A percentile compares a stretch with the other conserved stretches of the same genome.
These are phyloP conservation scores for Scomber colias DNA, from an alignment of 2,113 vertebrate species.

Conservation along the genomic window DNA sequence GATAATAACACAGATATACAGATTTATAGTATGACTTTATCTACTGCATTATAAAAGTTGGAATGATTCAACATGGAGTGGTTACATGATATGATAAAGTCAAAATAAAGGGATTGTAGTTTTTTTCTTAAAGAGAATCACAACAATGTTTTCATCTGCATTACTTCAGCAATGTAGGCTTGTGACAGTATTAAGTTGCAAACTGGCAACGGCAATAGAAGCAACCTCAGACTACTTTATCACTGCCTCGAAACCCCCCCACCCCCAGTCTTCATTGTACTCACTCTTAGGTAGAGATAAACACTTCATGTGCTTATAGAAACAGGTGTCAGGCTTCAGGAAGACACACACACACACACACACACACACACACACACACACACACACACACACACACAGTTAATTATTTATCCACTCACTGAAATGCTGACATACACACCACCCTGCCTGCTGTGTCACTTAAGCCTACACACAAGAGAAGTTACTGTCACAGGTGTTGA, in stretches of 20 bases:
- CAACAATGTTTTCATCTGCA: neutral
- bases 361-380: conserved; percentile 36
- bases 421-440: conserved; percentile 77
- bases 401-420: conserved; percentile 77
- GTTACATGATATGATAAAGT: no score
- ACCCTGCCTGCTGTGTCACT: conserved; percentile 58
- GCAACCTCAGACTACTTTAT: conserved; percentile 56
- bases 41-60: neutral
- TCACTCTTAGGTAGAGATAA: conserved; percentile 64
- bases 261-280: conserved; percentile 48
- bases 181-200: conserved; percentile 50
- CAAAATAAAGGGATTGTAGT: neutral
- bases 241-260: conserved; percentile 24
- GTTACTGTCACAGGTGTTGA: conserved; percentile 34
- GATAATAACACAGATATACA: neutral
- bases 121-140: neutral
- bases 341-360: conserved; percentile 46
- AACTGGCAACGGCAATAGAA: conserved; percentile 43
- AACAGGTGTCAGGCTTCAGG: conserved; percentile 82
- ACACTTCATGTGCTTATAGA: conserved; percentile 72
- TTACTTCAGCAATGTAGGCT: neutral
- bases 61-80: neutral
- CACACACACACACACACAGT: conserved; percentile 46
- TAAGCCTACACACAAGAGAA: conserved; percentile 39
- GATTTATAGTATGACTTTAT: neutral